phyloP scores from a whole-genome alignment of 2,888 invertebrate species.

The Hypolimnas misippus region DNA sequence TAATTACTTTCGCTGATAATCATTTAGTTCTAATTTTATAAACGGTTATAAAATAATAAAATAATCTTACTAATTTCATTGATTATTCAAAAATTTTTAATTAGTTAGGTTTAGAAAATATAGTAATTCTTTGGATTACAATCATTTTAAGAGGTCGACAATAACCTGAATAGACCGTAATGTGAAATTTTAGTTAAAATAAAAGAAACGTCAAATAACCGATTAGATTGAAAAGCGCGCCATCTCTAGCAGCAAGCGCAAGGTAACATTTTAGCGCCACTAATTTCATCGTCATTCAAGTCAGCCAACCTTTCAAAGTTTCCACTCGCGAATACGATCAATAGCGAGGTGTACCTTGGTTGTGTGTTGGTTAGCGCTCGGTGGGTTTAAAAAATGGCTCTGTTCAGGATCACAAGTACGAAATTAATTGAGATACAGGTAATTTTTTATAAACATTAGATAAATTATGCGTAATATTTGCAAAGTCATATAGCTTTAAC shows the following conservation, averaged over 20 bases:
- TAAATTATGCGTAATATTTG: conserved; percentile 23
- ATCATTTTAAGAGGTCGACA: no score
- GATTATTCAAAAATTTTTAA: no score
- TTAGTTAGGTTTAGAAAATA: no score
- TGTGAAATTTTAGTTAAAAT: no score
- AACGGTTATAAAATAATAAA: no score
- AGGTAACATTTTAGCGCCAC: conserved; percentile 15
- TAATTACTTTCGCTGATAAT: no score
- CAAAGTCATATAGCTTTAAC: conserved; percentile 29
- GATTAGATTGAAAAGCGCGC: conserved; percentile 3
- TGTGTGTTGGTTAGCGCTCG: conserved; percentile 63
- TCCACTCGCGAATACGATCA: conserved; percentile 66
- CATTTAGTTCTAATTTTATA: no score
- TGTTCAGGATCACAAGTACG: conserved; percentile 86
- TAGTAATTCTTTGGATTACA: no score
- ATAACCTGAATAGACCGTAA: no score
- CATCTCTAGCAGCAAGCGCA: conserved; percentile 5
- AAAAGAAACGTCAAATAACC: not conserved
- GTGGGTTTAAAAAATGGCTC: conserved; percentile 84
- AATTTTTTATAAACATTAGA: conserved; percentile 45
- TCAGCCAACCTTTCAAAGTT: conserved; percentile 33
- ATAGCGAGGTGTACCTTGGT: conserved; percentile 56
- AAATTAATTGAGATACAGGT: conserved; percentile 87
- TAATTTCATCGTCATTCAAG: conserved; percentile 19
- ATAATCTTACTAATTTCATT: no score